Conservation (phyloP, 2,797 vertebrate species). For the Premnoplex brunnescens region DNA sequence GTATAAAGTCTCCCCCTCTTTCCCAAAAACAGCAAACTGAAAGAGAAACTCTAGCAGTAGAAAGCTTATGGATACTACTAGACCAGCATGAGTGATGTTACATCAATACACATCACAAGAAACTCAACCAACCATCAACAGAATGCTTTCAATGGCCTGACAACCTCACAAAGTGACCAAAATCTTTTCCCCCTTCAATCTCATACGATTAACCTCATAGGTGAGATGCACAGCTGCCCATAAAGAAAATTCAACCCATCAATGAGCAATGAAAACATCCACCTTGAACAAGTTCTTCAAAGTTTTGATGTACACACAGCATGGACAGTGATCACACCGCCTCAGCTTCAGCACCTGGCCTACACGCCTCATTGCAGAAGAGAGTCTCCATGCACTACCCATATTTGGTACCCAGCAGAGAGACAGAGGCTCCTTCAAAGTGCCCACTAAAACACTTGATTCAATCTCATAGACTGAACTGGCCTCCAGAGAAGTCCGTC, state of each 20-base stretch:
- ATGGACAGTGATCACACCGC: background rate
- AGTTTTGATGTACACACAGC: background rate
- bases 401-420: background rate
- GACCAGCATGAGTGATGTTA: background rate
- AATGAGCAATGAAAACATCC: background rate
- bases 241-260: background rate
- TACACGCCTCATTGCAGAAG: background rate
- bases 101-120: background rate
- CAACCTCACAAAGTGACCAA: background rate
- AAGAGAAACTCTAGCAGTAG: background rate
- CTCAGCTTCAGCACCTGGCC: background rate
- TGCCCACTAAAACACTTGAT: background rate
- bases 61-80: background rate
- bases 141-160: background rate
- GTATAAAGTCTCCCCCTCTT: background rate
- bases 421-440: background rate
- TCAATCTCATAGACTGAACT: background rate
- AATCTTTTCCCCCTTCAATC: background rate
- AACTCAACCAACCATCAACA: background rate
- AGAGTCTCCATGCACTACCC: background rate
- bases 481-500: background rate
- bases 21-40: background rate
- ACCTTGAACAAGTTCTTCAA: background rate
- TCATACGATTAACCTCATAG: background rate
- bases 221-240: background rate